Base-by-base conservation (phyloP, 2,113 vertebrate species). In the Strix uralensis region DNA sequence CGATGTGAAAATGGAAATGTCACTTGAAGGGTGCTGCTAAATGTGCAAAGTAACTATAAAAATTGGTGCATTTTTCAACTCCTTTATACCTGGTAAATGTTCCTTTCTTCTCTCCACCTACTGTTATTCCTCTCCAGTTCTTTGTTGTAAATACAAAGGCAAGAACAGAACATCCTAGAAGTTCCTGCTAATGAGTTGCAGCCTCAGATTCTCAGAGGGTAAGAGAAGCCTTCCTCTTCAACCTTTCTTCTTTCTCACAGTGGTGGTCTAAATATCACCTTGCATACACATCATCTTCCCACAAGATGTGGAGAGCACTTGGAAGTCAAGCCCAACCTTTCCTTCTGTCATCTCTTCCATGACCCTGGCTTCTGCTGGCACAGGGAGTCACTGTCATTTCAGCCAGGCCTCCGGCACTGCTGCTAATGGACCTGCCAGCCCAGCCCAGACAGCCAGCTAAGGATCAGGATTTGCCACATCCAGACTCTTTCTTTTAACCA, bases 131-230 rank as follows among this genome's bases (percentile, higher is more conserved):
- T 82, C 38, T 82, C 47, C 2, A 1, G 38, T 70, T 54, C 70
- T 79, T 83, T 88, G 42, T 51, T 46, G n/a, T 25, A 74, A 81
- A 44, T 19, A 87, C 34, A 74, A 96, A 94, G 49, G 49, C 18
- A 71, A 94, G 81, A 79, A 36, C n/a, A 73, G 70, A 96, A 89
- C 65, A 49, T 46, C 62, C 75, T 70, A 71, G 51, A 57, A 74
- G 73, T 42, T 87, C 65, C 62, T 84, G 26, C 23, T 72, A 72
- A 95, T 90, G 75, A 90, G 81, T 77, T 84, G 91, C 63, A 95
- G 71, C 61, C 58, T 61, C 0, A 15, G 26, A 25, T 91, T 87
- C 86, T 85, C 54, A 81, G 83, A 26, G 27, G 7, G 10, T 22
- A 26, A 54, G 54, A 65, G 34, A 79, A 91, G n/a, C 40, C 55